phyloP scores from a whole-genome alignment of 2,888 invertebrate species.

The Heteromyza rotundicornis region DNA sequence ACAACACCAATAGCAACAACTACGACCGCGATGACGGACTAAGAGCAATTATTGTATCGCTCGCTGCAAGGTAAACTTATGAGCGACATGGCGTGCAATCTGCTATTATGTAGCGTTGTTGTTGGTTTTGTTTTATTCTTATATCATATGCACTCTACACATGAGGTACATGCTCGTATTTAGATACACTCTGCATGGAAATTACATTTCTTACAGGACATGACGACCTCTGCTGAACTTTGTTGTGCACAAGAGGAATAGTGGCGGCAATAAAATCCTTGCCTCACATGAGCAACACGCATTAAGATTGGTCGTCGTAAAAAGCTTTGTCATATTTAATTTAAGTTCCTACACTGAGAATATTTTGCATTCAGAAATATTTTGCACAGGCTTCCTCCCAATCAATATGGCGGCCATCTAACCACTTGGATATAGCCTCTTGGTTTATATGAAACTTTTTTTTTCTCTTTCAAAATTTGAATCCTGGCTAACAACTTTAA shows the following conservation, averaged over 20 bases:
- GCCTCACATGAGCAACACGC: not conserved
- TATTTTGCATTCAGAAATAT: too few species aligned
- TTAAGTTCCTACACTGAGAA: too few species aligned
- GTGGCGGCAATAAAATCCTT: not conserved
- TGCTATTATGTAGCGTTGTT: conserved; percentile 18
- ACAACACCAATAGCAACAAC: conserved; percentile 12
- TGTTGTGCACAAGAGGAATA: not conserved
- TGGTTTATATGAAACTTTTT: too few species aligned
- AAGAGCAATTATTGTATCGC: conserved; percentile 50
- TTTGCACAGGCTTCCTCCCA: too few species aligned
- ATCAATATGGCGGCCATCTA: too few species aligned
- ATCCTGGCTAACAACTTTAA: too few species aligned
- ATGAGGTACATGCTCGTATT: not conserved
- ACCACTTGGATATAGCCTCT: too few species aligned
- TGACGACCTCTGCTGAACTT: conserved; percentile 8
- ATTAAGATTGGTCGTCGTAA: not conserved
- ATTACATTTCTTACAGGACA: conserved; percentile 2
- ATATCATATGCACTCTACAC: conserved; percentile 5
- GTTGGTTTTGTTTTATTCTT: not conserved
- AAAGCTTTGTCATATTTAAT: too few species aligned
- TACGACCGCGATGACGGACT: conserved; percentile 35
- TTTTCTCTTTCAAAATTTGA: too few species aligned
- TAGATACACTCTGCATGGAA: not conserved
- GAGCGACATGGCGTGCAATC: conserved; percentile 20
- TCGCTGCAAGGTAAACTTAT: conserved; percentile 31